Evolutionary conservation across 2,888 invertebrate species (phyloP), one percentile per base, ranked within the genome.

Genomic region (Brenthis daphne): DNA sequence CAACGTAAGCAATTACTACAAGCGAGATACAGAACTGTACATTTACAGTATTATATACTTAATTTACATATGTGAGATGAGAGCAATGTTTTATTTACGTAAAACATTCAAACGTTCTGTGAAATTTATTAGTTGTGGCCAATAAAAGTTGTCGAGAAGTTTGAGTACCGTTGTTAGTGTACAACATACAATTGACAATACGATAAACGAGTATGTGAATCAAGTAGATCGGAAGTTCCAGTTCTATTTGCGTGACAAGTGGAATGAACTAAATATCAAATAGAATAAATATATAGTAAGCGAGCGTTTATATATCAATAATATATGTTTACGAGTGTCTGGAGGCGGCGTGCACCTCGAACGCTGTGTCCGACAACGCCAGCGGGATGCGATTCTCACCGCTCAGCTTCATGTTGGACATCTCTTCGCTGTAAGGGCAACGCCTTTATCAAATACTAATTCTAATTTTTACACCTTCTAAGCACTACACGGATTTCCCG

Each of bases 311-410:
- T 77, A 72, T 63, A 71, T 71, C 50, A 70, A 74, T 79, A 77
- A 79, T 20, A 20, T 20, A 20, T 84, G 82, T 85, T 92, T 92
- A 92, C 92, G 91, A 88, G 82, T 91, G 85, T 90, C 91, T 89
- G 80, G 90, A 87, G 82, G 92, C 91, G 79, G 91, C 90, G 83
- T 90, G 92, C 84, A 92, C 91, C 85, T 92, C 92, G 82, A 92
- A 92, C 80, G 92, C 92, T 56, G 92, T 92, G 85, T 92, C 92
- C 66, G 92, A 92, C 80, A 92, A 83, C 83, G 92, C 92, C 86
- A 92, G 77, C 72, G 92, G 92, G 84, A 92, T 92, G 82, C 92
- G 92, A 82, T 89, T 91, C 79, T 92, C 92, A 66, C 92, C 92
- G 74, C 77, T 86, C 86, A 92, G 85, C 84, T 91, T 90, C 84